These are phyloP conservation scores for Mormoops blainvillei DNA, from an alignment of 2,113 vertebrate species.

Conservation along the genomic window DNA sequence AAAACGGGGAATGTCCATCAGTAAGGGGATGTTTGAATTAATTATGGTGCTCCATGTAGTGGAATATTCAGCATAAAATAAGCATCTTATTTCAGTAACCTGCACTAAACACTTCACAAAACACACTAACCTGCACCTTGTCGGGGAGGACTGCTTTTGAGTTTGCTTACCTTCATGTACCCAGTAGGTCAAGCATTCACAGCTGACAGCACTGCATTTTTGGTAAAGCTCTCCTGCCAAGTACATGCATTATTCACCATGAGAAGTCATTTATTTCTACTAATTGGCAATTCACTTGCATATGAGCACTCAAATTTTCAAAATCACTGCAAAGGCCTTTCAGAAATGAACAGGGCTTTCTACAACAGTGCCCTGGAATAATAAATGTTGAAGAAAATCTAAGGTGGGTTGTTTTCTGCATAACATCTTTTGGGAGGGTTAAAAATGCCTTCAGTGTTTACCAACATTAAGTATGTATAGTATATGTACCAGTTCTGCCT, in stretches of 20 bases:
- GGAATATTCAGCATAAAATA: constrained; percentile 16
- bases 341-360: constrained; percentile 31
- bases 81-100: not conserved
- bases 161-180: not conserved
- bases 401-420: constrained; percentile 1
- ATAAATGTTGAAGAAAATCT: constrained; percentile 3
- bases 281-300: constrained; percentile 28
- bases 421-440: not conserved
- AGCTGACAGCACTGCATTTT: not conserved
- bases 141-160: not conserved
- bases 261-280: constrained; percentile 28
- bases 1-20: not conserved
- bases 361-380: not conserved
- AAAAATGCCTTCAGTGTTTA: constrained; percentile 23
- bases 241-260: constrained; percentile 12
- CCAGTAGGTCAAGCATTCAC: not conserved
- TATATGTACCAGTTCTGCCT: not conserved
- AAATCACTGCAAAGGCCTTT: constrained; percentile 29
- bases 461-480: constrained; percentile 3
- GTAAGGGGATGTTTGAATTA: not conserved
- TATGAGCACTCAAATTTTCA: not conserved
- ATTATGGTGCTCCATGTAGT: not conserved
- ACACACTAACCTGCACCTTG: not conserved
- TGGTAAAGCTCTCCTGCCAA: not conserved
- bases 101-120: not conserved